Evolutionary conservation across 2,113 vertebrate genomes (phyloP).

Genomic region (Agapornis roseicollis): DNA sequence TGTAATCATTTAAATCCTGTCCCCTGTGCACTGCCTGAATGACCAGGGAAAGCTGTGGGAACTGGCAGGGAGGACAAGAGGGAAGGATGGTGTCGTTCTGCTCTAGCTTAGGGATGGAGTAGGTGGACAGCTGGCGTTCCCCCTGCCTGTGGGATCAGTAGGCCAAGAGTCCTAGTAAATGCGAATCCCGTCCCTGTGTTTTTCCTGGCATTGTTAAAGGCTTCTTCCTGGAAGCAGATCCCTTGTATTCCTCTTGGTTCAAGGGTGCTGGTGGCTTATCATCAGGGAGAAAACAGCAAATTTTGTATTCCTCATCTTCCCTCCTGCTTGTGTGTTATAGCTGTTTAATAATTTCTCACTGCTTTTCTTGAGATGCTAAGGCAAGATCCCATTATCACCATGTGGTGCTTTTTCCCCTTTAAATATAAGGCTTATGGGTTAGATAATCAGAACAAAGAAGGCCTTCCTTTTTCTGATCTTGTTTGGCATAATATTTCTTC

Average conservation of each 20-base stretch:
- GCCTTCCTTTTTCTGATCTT: conserved; percentile 15
- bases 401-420: not conserved
- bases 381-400: not conserved
- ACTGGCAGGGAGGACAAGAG: not conserved
- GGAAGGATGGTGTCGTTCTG: not conserved
- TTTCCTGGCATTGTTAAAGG: not conserved
- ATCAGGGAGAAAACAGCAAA: not conserved
- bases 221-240: not conserved
- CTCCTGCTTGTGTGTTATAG: not conserved
- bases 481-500: conserved; percentile 15
- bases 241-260: not conserved
- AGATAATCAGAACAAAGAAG: conserved; percentile 10
- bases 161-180: not conserved
- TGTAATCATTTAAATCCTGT: not conserved
- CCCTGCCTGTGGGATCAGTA: not conserved
- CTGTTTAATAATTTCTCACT: not conserved
- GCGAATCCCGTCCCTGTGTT: not conserved
- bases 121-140: not conserved
- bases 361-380: not conserved
- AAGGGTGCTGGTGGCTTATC: not conserved
- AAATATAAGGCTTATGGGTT: not conserved
- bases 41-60: not conserved
- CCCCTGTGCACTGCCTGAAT: not conserved
- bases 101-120: not conserved
- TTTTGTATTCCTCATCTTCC: not conserved